phyloP scores from a whole-genome alignment of 92 coral and sea anemone genomes.

The Parazoanthus swiftii region DNA sequence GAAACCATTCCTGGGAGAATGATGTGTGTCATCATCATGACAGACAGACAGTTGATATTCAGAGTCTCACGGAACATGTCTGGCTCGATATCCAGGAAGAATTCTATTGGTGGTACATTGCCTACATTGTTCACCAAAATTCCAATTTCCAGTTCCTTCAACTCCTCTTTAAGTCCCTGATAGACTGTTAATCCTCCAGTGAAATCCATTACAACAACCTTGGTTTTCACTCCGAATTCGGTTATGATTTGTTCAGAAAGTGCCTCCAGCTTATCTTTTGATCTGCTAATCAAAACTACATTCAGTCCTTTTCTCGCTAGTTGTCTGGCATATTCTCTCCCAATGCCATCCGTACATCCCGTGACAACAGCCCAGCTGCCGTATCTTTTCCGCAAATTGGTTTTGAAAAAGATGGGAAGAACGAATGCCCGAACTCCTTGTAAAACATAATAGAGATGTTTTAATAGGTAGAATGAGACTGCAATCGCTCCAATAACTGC shows the following conservation, averaged over 20 bases:
- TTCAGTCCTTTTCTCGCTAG: constrained; percentile 83
- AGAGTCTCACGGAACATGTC: constrained; percentile 67
- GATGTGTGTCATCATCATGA: constrained; percentile 74
- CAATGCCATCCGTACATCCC: constrained; percentile 92
- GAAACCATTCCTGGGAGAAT: constrained; percentile 77
- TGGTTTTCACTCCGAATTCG: constrained; percentile 60
- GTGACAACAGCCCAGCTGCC: constrained; percentile 64
- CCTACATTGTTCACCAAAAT: constrained; percentile 83
- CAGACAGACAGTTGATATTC: neutral
- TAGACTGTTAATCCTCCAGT: constrained; percentile 76
- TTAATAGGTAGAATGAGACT: constrained; percentile 57
- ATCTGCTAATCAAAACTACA: constrained; percentile 81
- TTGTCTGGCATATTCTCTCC: constrained; percentile 76
- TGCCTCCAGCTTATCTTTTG: constrained; percentile 70
- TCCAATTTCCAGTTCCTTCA: constrained; percentile 84
- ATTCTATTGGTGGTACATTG: constrained; percentile 64
- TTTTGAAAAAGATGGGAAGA: constrained; percentile 61
- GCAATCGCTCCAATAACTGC: constrained; percentile 59
- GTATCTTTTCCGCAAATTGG: constrained; percentile 43
- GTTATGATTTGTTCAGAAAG: constrained; percentile 70
- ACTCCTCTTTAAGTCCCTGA: constrained; percentile 63
- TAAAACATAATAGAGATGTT: constrained; percentile 50
- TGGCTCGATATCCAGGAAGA: constrained; percentile 60
- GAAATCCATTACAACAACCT: constrained; percentile 78
- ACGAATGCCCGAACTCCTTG: constrained; percentile 64